Conservation (phyloP, 1,140 invertebrate species). For the Heterodera schachtii region DNA sequence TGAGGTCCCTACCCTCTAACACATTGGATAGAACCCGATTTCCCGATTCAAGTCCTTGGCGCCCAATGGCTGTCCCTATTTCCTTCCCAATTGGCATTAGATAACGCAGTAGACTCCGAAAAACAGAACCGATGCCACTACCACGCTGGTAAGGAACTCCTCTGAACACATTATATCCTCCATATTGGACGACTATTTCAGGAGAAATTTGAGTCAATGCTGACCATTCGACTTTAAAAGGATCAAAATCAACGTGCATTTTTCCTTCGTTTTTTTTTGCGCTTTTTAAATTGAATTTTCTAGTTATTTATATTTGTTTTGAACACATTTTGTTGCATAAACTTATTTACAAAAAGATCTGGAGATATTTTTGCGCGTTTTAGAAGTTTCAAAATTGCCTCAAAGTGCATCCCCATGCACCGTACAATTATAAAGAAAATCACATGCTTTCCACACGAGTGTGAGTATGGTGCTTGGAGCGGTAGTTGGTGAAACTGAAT, state of each 20-base stretch:
- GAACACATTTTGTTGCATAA: conserved; percentile 8
- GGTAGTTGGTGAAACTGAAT: background rate
- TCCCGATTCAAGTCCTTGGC: no score
- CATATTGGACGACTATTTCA: conserved; percentile 10
- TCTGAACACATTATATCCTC: conserved; percentile 17
- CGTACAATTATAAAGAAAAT: conserved; percentile 16
- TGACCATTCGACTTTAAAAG: background rate
- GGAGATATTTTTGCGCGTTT: background rate
- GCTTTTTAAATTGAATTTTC: no score
- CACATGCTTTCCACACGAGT: conserved; percentile 21
- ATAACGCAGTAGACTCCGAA: conserved; percentile 29
- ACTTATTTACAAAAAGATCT: conserved; percentile 4
- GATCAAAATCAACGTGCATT: conserved; percentile 34
- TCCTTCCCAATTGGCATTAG: conserved; percentile 37
- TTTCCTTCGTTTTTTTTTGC: background rate
- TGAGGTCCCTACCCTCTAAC: conserved; percentile 5
- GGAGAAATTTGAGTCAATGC: conserved; percentile 9
- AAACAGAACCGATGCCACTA: conserved; percentile 13
- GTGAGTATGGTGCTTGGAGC: background rate
- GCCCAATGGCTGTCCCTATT: background rate
- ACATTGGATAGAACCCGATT: conserved; percentile 18
- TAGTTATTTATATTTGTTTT: conserved; percentile 1
- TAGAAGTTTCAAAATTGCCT: background rate
- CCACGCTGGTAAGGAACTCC: conserved; percentile 36
- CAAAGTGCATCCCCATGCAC: background rate